Evolutionary conservation across 1,140 invertebrate species (phyloP).

Genomic region (Agrypnia vestita): DNA sequence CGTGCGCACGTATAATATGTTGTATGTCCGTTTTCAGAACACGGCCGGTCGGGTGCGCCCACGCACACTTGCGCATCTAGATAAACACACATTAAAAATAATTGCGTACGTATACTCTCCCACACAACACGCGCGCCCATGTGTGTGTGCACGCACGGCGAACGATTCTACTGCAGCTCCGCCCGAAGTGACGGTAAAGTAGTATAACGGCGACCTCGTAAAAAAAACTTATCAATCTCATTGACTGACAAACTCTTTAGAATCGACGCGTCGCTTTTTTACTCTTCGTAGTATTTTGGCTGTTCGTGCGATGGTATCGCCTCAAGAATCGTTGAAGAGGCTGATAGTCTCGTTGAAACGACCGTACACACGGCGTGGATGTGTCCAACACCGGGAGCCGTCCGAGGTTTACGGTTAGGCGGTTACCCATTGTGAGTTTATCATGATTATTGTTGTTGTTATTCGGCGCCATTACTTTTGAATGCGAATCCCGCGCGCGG

Average conservation of each 20-base stretch:
- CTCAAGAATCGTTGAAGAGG: background rate
- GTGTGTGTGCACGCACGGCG: background rate
- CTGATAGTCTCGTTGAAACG: background rate
- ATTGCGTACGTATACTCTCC: background rate
- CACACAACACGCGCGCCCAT: background rate
- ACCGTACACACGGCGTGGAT: background rate
- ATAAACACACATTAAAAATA: too few species aligned
- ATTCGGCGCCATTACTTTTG: conserved; percentile 35
- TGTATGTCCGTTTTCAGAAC: background rate
- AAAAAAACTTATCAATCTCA: conserved; percentile 16
- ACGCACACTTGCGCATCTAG: background rate
- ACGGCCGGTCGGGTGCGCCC: conserved; percentile 1
- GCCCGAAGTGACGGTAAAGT: background rate
- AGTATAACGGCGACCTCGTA: conserved; percentile 1
- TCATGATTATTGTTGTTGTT: conserved; percentile 28
- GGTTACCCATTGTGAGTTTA: background rate
- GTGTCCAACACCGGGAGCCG: conserved; percentile 23
- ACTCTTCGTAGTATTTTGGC: conserved; percentile 1
- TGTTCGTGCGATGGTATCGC: background rate
- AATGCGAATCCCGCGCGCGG: background rate
- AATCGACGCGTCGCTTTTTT: conserved; percentile 19
- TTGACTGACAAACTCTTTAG: conserved; percentile 12
- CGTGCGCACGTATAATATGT: too few species aligned
- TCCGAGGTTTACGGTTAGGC: conserved; percentile 24
- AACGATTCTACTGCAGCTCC: background rate